phyloP scores from a whole-genome alignment of 64 coral and sea anemone species.

The Stichodactyla mertensii region DNA sequence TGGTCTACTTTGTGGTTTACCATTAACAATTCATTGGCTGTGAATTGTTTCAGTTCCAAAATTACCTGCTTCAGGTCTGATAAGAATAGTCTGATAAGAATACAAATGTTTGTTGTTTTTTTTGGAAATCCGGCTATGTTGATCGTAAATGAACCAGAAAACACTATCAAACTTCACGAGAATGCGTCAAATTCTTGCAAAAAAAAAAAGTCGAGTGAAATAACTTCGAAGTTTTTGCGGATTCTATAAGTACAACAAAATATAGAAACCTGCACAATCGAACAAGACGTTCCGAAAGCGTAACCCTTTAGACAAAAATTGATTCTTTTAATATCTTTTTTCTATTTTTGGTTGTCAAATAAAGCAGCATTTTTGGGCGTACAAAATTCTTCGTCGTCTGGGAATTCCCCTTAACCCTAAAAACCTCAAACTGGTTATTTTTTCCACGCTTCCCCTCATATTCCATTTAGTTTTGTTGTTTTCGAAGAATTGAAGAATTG shows the following conservation, averaged over 20 bases:
- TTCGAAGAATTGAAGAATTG: neutral
- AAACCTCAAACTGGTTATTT: neutral
- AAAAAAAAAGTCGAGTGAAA: neutral
- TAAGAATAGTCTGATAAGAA: neutral
- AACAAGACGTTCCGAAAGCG: neutral
- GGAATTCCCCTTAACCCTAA: neutral
- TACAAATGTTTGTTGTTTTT: neutral
- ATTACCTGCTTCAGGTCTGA: neutral
- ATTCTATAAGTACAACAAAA: neutral
- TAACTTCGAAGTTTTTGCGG: neutral
- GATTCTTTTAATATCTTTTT: neutral
- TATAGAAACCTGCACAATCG: neutral
- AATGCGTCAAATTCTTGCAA: neutral
- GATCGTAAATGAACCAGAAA: neutral
- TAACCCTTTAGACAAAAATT: neutral
- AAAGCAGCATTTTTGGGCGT: neutral
- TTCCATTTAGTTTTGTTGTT: neutral
- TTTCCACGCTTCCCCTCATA: neutral
- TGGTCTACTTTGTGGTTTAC: neutral
- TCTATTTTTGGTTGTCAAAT: neutral
- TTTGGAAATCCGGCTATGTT: neutral
- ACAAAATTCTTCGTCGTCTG: neutral
- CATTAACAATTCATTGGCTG: neutral
- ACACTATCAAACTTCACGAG: neutral
- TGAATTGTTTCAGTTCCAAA: neutral